Evolutionary conservation across 2,113 vertebrate species (phyloP), one percentile per base, ranked within the genome.

Genomic region (Chaenocephalus aceratus): DNA sequence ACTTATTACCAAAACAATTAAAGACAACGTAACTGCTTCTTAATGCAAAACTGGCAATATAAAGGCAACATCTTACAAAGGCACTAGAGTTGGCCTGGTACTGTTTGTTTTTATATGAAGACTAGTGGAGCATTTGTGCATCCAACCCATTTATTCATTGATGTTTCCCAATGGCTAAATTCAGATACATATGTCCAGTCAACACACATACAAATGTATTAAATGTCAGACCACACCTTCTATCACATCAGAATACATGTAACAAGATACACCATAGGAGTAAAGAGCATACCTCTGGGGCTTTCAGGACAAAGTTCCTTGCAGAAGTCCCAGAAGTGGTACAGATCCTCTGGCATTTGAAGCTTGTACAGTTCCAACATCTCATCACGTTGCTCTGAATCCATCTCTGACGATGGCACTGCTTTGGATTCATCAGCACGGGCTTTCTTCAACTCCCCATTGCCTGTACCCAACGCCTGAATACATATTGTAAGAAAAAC

Each of bases 241-340:
- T 60, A 21, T 48, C 21, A 26, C 9, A 54, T 60, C 53, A 57
- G 23, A n/a, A 10, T 30, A 9, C 34, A 1, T 15, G 64, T 51
- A 64, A 69, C 30, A 23, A 56, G 26, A 60, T 18, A 52, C 48
- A 61, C 10, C 2, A 23, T 16, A 14, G 30, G n/a, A 61, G 36
- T 23, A 30, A 9, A 54, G 4, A 48, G 51, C 77, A 76, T 89
- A 99, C 98, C 97, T 83, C 94, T 86, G 13, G 97, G 97, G 60
- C 94, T 93, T 61, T 96, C 96, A n/a, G 96, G 92, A 83, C 93
- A 81, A 63, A 97, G 92, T 0, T 95, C 94, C 75, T 95, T 93
- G 92, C 98, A 99, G 86, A 99, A 97, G 66, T 95, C 96, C 98
- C 98, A 99, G 62, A 99, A 97, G 54, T 97, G 95, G 79, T 96